A percentile compares a stretch with the other conserved stretches of the same genome.
These are phyloP conservation scores for Trachurus trachurus DNA, from an alignment of 2,797 vertebrate species.

Conservation along the genomic window DNA sequence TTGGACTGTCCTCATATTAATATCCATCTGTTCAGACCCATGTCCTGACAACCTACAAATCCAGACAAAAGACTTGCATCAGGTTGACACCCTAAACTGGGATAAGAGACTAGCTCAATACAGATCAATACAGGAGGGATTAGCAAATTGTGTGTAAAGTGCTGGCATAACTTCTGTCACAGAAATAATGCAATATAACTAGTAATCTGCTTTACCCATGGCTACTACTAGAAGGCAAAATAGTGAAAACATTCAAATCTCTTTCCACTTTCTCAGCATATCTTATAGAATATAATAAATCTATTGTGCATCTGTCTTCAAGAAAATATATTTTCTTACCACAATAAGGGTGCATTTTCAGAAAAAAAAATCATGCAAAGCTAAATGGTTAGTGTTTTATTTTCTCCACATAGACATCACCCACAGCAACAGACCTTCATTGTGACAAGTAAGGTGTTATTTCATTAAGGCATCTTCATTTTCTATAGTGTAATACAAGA, in stretches of 20 bases:
- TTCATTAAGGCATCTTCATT: slow-evolving; percentile 89
- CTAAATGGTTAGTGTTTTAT: slow-evolving; percentile 42
- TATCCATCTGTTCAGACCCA: slow-evolving; percentile 28
- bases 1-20: slow-evolving; percentile 31
- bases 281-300: slow-evolving; percentile 67
- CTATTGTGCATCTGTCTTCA: slow-evolving; percentile 62
- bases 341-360: slow-evolving; percentile 69
- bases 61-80: slow-evolving; percentile 30
- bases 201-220: slow-evolving; percentile 50
- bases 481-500: slow-evolving; percentile 74
- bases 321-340: slow-evolving; percentile 68
- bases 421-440: slow-evolving; percentile 71
- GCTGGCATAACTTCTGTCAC: slow-evolving; percentile 67
- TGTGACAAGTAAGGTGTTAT: slow-evolving; percentile 86
- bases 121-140: slow-evolving; percentile 11
- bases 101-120: slow-evolving; percentile 23
- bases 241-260: slow-evolving; percentile 58
- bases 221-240: slow-evolving; percentile 69
- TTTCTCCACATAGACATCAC: slow-evolving; percentile 19
- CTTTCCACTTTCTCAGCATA: slow-evolving; percentile 35
- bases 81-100: slow-evolving; percentile 10
- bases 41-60: slow-evolving; percentile 26
- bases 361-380: slow-evolving; percentile 78
- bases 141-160: slow-evolving; percentile 70
- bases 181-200: slow-evolving; percentile 65